Percentiles rank a stretch among this genome's conserved stretches.
These are phyloP conservation scores for Gymnobelideus leadbeateri DNA, from an alignment of 2,113 vertebrate genomes.

Conservation along the genomic window DNA sequence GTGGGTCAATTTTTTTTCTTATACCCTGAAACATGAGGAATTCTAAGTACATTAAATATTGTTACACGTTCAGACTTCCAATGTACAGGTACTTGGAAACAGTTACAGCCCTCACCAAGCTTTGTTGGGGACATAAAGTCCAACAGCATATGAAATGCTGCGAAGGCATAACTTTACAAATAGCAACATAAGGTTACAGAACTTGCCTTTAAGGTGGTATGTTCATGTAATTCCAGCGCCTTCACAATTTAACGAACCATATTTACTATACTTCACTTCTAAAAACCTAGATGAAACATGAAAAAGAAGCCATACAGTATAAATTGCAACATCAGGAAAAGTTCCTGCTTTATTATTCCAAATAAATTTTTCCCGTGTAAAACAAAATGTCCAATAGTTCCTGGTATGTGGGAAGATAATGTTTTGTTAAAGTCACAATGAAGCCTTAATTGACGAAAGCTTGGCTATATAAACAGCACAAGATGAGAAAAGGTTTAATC, in stretches of 20 bases:
- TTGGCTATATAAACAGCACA: slow-evolving; percentile 94
- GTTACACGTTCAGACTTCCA: slow-evolving; percentile 88
- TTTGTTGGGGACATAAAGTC: slow-evolving; percentile 97
- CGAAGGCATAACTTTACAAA: slow-evolving; percentile 94
- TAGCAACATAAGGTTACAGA: slow-evolving; percentile 93
- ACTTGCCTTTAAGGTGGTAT: slow-evolving; percentile 99
- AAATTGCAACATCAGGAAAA: slow-evolving; percentile 93
- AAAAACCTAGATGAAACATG: slow-evolving; percentile 99
- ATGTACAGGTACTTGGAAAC: slow-evolving; percentile 87
- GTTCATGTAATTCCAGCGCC: slow-evolving; percentile 98
- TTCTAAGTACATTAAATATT: slow-evolving; percentile 93
- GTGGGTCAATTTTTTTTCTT: slow-evolving; percentile 87
- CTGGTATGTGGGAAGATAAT: slow-evolving; percentile 89
- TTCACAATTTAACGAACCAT: slow-evolving; percentile 99
- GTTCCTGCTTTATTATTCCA: slow-evolving; percentile 91
- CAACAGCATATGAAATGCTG: slow-evolving; percentile 98
- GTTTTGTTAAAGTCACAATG: slow-evolving; percentile 92
- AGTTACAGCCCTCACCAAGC: slow-evolving; percentile 98
- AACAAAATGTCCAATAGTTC: slow-evolving; percentile 94
- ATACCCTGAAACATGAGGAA: slow-evolving; percentile 92
- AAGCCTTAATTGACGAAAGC: slow-evolving; percentile 92
- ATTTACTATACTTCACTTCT: slow-evolving; percentile 99
- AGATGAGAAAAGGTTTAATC: slow-evolving; percentile 98
- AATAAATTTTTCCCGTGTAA: slow-evolving; percentile 89
- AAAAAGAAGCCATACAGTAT: slow-evolving; percentile 98